Evolutionary conservation across 2,797 vertebrate genomes (phyloP).

Genomic region (Toxotes lorentzi): DNA sequence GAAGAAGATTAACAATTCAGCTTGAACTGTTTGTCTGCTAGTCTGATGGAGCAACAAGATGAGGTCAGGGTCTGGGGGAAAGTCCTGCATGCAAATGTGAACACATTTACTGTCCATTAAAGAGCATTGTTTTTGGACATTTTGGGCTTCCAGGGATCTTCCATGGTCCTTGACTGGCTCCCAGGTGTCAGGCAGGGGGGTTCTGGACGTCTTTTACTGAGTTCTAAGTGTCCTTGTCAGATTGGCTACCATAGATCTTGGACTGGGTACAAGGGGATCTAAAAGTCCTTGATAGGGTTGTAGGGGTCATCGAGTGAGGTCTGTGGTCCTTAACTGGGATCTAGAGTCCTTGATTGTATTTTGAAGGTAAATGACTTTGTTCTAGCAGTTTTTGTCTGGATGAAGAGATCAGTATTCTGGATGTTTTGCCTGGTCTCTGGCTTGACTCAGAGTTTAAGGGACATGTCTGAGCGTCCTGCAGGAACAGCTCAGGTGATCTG

Average conservation of each 20-base stretch:
- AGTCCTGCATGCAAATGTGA: constrained; percentile 6
- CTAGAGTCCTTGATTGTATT: neutral
- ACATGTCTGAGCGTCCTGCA: too few species aligned
- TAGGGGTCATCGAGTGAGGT: neutral
- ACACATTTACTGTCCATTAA: neutral
- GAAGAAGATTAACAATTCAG: constrained; percentile 56
- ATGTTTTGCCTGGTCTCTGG: neutral
- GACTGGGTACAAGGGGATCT: neutral
- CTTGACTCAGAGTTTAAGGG: too few species aligned
- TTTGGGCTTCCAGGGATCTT: neutral
- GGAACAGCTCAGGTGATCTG: neutral
- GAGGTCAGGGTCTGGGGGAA: neutral
- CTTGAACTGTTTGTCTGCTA: constrained; percentile 26
- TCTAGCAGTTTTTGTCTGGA: neutral
- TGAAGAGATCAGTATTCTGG: neutral
- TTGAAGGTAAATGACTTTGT: neutral
- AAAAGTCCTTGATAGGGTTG: neutral
- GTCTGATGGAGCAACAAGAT: neutral
- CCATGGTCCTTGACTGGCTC: neutral
- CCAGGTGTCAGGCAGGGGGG: neutral
- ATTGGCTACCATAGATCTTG: neutral
- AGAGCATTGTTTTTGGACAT: neutral
- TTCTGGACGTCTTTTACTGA: neutral
- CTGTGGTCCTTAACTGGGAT: neutral
- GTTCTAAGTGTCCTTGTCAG: neutral